Base-by-base conservation (phyloP, 2,888 invertebrate genomes). In the Graphium colonna region DNA sequence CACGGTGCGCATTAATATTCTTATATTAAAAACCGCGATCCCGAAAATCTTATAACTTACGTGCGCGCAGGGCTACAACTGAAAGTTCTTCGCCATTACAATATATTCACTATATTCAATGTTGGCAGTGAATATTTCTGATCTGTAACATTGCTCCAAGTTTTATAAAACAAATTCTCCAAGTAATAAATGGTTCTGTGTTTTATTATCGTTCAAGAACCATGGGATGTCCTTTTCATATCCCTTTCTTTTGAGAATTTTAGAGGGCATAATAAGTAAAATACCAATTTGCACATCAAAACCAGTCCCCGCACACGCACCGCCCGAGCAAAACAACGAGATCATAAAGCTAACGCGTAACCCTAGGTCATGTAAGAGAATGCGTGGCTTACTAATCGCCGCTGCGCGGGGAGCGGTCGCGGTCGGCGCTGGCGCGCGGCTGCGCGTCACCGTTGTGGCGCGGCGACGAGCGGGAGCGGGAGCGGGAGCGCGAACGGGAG, bases 351-450 rank as follows among this genome's bases (percentile, higher is more conserved):
- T 60, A 61, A 55, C 26, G 28, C 26, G 46, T 69, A 69, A 59
- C 55, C 46, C 61, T 71, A 71, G 42, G 5, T 2, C 21, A 5
- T 21, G 21, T 21, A 3, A 21, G 5, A 21, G 21, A 21, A 21
- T 3, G 21, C 2, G 21, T 2, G 21, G 21, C 21, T 21, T 5
- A 21, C 21, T 21, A 21, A 5, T 21, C 88, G 33, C 85, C 88
- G 60, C 88, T 88, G 53, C 86, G 81, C 0, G 88, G 88, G 13
- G 88, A 87, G 64, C 85, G 84, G 17, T 87, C 84, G 64, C 85
- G 84, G 5, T 21, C 21, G 15, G 71, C 67, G 57, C 82, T 82
- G 31, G 63, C 68, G 53, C 82, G 75, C 44, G 78, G 81, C 43
- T 74, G 68, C 0, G 64, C 68, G 65, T 79, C 77, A 38, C 88